Percentiles rank a stretch among this genome's conserved stretches.
Evolutionary conservation across 2,113 vertebrate species (phyloP).

Genomic region (Dryoscopus gambensis): DNA sequence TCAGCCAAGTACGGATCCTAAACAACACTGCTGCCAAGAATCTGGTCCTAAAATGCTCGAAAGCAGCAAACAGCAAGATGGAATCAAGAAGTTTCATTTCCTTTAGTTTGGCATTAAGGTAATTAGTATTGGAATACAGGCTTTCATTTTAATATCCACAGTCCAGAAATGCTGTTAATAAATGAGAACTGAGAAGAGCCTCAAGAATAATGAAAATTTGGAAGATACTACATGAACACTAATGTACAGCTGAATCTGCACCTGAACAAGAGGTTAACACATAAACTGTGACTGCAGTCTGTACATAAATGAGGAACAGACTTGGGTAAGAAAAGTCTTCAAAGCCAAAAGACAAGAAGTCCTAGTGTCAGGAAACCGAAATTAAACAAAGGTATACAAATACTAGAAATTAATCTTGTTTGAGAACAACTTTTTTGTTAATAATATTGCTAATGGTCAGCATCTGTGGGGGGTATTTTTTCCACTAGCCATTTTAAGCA

Average conservation of each 20-base stretch:
- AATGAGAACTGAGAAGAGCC: not conserved
- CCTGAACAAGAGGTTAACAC: not conserved
- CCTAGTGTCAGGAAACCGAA: not conserved
- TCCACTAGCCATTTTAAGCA: not conserved
- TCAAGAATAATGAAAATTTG: not conserved
- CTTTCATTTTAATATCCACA: not conserved
- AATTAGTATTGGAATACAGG: not conserved
- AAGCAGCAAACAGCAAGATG: not conserved
- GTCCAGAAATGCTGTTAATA: not conserved
- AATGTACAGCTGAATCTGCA: not conserved
- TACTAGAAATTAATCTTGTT: not conserved
- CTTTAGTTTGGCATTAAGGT: not conserved
- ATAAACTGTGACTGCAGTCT: not conserved
- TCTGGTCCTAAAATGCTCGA: not conserved
- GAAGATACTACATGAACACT: not conserved
- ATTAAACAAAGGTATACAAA: not conserved
- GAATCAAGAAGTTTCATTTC: not conserved
- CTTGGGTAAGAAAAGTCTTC: not conserved
- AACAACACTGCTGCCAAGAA: not conserved
- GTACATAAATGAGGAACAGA: not conserved
- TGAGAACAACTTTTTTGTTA: not conserved
- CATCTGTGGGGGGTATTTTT: not conserved
- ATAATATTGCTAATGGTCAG: not conserved
- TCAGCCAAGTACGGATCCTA: not conserved
- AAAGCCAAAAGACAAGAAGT: not conserved